Evolutionary conservation across 2,888 invertebrate species (phyloP).

Genomic region (Napeogenes sylphis): DNA sequence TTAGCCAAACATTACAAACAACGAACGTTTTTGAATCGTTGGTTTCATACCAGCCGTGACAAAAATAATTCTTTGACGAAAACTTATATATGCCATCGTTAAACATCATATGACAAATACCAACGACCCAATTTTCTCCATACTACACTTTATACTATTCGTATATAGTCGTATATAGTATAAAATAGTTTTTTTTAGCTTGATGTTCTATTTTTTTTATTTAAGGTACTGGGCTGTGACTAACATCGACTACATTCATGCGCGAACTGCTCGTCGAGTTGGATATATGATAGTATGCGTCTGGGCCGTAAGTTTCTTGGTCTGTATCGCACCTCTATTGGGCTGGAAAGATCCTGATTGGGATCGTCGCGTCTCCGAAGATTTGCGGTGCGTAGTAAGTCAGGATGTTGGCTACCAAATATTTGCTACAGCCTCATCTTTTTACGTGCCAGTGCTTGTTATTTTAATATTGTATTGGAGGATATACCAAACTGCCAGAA

Average conservation of each 20-base stretch:
- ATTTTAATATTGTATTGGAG: slow-evolving; percentile 94
- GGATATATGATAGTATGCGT: slow-evolving; percentile 89
- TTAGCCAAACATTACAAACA: no score
- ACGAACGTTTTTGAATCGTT: no score
- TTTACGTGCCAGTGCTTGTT: slow-evolving; percentile 91
- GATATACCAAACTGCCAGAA: slow-evolving; percentile 92
- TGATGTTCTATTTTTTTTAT: slow-evolving; percentile 23
- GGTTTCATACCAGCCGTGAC: no score
- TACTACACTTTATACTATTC: no score
- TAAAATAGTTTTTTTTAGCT: no score
- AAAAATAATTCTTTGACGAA: no score
- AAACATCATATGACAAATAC: no score
- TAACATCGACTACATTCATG: slow-evolving; percentile 92
- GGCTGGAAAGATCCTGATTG: slow-evolving; percentile 86
- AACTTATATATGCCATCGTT: no score
- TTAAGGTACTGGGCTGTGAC: slow-evolving; percentile 93
- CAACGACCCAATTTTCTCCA: no score
- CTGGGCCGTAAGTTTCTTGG: slow-evolving; percentile 89
- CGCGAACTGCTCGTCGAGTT: slow-evolving; percentile 85
- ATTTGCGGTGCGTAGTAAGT: slow-evolving; percentile 87
- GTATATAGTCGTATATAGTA: no score
- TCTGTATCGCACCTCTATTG: slow-evolving; percentile 91
- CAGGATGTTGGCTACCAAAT: slow-evolving; percentile 91
- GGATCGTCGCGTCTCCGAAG: slow-evolving; percentile 76
- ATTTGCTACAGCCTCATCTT: slow-evolving; percentile 93